A percentile compares a stretch with the other conserved stretches of the same genome.
These are phyloP conservation scores for Sebastes vulpes DNA, from an alignment of 2,797 vertebrate genomes.

Conservation along the genomic window DNA sequence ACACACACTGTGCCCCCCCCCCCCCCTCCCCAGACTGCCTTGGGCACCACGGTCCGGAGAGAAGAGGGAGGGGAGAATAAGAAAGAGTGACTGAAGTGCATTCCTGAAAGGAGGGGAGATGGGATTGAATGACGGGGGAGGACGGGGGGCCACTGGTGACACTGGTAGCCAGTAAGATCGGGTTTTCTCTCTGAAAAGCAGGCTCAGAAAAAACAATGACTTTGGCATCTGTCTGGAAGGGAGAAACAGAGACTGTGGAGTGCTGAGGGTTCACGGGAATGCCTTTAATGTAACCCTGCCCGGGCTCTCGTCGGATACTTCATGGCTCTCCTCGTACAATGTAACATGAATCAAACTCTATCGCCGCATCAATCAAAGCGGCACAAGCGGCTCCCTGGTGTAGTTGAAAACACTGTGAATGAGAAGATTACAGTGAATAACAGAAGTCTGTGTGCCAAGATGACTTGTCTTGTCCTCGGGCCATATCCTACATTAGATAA, in stretches of 20 bases:
- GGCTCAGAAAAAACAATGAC: slow-evolving; percentile 78
- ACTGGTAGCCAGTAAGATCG: slow-evolving; percentile 77
- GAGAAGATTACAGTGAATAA: slow-evolving; percentile 59
- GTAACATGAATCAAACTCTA: slow-evolving; percentile 70
- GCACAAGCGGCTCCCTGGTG: slow-evolving; percentile 43
- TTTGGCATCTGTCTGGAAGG: slow-evolving; percentile 83
- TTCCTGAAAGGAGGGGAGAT: slow-evolving; percentile 82
- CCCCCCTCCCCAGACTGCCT: slow-evolving; percentile 64
- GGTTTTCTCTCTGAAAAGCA: slow-evolving; percentile 77
- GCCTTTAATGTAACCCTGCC: slow-evolving; percentile 79
- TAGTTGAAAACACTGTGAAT: slow-evolving; percentile 39
- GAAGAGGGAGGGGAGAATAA: slow-evolving; percentile 56
- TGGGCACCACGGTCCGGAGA: slow-evolving; percentile 68
- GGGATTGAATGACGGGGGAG: slow-evolving; percentile 83
- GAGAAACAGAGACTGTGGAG: slow-evolving; percentile 63
- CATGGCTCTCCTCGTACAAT: slow-evolving; percentile 58
- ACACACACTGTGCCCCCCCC: slow-evolving; percentile 25
- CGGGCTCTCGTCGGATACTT: slow-evolving; percentile 68
- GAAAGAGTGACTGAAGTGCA: slow-evolving; percentile 79
- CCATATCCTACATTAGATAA: slow-evolving; percentile 75
- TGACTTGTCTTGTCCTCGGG: slow-evolving; percentile 68
- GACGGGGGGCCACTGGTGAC: slow-evolving; percentile 77
- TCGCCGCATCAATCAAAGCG: slow-evolving; percentile 63
- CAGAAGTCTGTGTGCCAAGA: slow-evolving; percentile 59
- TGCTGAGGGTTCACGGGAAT: slow-evolving; percentile 73